Base-by-base conservation (phyloP, 1,140 invertebrate species). In the Zaprionus africanus region DNA sequence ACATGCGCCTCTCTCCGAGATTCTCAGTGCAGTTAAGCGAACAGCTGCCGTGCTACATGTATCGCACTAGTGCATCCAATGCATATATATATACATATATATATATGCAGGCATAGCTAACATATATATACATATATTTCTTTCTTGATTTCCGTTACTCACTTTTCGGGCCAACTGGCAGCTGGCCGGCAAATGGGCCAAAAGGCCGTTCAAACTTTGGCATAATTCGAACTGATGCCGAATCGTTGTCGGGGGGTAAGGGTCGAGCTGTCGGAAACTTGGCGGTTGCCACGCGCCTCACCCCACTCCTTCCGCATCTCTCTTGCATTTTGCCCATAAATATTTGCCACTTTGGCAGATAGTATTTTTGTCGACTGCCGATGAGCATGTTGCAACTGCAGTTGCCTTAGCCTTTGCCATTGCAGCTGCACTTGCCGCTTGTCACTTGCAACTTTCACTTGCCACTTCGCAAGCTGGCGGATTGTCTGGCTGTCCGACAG, bases 361-460 rank as follows among this genome's bases (percentile, higher is more conserved):
- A 84, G 31, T 70, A 80, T 83, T 80, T 78, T 77, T 84, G 73
- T 73, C 81, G 80, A 73, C 80, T 80, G 67, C 80, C 79, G 64
- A 58, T 49, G 38, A 41, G 15, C n/a, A 46, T 28, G 60, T 17
- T 43, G 41, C 36, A 36, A 19, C 15, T 57, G 57, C 38, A 43
- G 53, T 31, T 34, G 41, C 34, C 43, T 13, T 41, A 36, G 24
- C 12, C 24, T 1, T 34, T 31, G 54, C 31, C 57, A 19, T n/a
- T 68, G 31, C 12, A 49, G 54, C 36, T 46, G 17, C 26, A 63
- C 34, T 62, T 69, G 60, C 60, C 31, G 36, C 68, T 34, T 72
- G 63, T 66, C 70, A 73, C 64, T 60, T 59, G 19, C 56, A 15
- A 56, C 57, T 43, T 69, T 61, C 71, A 74, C 59, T 68, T 61